A percentile compares a stretch with the other conserved stretches of the same genome.
Conservation (phyloP, 2,113 vertebrate genomes). For the Myotis brandtii region DNA sequence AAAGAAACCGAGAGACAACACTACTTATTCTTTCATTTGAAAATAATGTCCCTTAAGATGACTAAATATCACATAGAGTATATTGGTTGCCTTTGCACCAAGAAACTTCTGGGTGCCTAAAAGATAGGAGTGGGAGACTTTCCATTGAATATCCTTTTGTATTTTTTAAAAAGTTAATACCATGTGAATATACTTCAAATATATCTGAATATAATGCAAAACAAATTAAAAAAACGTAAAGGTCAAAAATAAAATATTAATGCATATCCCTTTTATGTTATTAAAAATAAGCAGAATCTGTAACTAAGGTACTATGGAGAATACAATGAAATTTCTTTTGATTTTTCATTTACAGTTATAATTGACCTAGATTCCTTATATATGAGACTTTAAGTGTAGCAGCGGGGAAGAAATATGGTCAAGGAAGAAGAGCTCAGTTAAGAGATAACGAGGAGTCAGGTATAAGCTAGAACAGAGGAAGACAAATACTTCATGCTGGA, state of each 20-base stretch:
- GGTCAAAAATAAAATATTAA: slow-evolving; percentile 2
- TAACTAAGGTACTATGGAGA: neutral
- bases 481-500: neutral
- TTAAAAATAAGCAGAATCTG: slow-evolving; percentile 16
- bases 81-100: neutral
- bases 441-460: neutral
- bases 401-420: neutral
- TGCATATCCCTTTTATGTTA: neutral
- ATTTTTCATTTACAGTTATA: slow-evolving; percentile 23
- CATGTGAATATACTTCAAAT: neutral
- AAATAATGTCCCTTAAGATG: neutral
- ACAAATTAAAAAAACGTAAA: neutral
- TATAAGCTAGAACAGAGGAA: neutral
- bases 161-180: neutral
- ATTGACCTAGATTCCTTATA: neutral
- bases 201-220: neutral
- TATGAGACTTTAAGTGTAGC: neutral
- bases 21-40: neutral
- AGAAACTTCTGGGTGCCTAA: neutral
- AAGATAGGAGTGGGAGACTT: neutral
- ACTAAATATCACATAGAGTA: neutral
- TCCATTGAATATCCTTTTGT: neutral
- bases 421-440: neutral
- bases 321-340: neutral
- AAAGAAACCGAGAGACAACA: neutral